Conservation (phyloP, 2,797 vertebrate genomes). For the Microhierax caerulescens region DNA sequence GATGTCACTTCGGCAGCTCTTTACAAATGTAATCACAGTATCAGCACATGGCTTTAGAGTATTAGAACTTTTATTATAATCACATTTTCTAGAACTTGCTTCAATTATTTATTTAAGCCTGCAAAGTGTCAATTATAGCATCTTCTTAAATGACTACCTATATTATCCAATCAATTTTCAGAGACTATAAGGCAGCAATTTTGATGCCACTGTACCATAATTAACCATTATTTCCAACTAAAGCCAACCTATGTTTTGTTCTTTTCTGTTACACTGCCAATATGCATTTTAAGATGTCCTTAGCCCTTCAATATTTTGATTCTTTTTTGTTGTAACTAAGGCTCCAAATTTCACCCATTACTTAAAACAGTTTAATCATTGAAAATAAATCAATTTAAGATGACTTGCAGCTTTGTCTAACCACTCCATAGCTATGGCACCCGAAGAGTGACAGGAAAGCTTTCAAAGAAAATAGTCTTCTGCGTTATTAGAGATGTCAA, state of each 20-base stretch:
- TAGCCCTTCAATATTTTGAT: background rate
- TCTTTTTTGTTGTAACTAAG: background rate
- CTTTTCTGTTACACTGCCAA: background rate
- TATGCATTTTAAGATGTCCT: background rate
- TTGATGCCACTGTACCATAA: background rate
- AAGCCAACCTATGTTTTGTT: background rate
- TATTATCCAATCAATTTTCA: background rate
- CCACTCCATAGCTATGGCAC: background rate
- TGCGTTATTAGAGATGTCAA: background rate
- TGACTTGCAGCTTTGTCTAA: background rate
- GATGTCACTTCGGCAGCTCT: background rate
- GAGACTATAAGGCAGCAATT: background rate
- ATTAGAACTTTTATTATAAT: background rate
- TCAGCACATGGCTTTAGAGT: background rate
- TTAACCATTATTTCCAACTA: background rate
- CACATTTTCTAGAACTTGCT: background rate
- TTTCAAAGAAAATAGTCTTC: background rate
- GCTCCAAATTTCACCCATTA: background rate
- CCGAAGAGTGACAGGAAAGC: background rate
- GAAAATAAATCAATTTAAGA: background rate
- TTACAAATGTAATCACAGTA: background rate
- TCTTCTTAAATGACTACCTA: background rate
- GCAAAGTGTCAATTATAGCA: background rate
- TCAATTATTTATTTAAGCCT: background rate
- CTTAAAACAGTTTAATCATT: background rate